phyloP scores from a whole-genome alignment of 2,888 invertebrate genomes.

The Chorisops tibialis region DNA sequence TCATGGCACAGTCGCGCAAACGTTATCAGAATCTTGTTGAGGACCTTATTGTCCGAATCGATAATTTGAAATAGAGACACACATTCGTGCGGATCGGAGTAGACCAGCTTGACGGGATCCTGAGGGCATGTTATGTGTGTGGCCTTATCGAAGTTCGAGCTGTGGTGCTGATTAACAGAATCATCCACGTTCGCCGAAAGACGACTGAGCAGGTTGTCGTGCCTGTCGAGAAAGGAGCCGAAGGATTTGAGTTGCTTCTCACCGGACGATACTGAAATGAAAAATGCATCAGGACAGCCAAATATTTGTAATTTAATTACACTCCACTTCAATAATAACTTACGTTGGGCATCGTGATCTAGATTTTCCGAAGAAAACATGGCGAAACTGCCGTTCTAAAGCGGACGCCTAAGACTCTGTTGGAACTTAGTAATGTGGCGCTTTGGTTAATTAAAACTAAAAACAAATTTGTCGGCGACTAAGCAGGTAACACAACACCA shows the following conservation, averaged over 20 bases:
- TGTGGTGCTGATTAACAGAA: neutral
- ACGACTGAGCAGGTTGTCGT: constrained; percentile 28
- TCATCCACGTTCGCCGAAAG: neutral
- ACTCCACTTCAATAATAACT: too few relatives aligned
- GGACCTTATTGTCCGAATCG: constrained; percentile 76
- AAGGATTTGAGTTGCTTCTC: constrained; percentile 46
- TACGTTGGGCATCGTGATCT: constrained; percentile 15
- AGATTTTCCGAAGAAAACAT: constrained; percentile 1
- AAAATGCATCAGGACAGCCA: neutral
- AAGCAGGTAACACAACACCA: too few relatives aligned
- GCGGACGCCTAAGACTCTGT: too few relatives aligned
- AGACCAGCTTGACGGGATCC: neutral
- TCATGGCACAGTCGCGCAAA: constrained; percentile 77
- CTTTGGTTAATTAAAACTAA: too few relatives aligned
- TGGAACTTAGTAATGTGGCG: too few relatives aligned
- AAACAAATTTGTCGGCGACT: too few relatives aligned
- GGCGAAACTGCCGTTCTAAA: too few relatives aligned
- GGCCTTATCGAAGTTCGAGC: neutral
- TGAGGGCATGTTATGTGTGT: neutral
- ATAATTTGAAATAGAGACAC: constrained; percentile 66
- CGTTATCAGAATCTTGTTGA: constrained; percentile 76
- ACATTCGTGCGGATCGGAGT: constrained; percentile 55
- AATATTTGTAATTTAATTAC: neutral
- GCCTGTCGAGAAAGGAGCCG: constrained; percentile 44
- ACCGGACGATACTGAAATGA: constrained; percentile 41